A percentile compares a stretch with the other conserved stretches of the same genome.
Evolutionary conservation across 2,797 vertebrate species (phyloP).

Genomic region (Manis pentadactyla): DNA sequence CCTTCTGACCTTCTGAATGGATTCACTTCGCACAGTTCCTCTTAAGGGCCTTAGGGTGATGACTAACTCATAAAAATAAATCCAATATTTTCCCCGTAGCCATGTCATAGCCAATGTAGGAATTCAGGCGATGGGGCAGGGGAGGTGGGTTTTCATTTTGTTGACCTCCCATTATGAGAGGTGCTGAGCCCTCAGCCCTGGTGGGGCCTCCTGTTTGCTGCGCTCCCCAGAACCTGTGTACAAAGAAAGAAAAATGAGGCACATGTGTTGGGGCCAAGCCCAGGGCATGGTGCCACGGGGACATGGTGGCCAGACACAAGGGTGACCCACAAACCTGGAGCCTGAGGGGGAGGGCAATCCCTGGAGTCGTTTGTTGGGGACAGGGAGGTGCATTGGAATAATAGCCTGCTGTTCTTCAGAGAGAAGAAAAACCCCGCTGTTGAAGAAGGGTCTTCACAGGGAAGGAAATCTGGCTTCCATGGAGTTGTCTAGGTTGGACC

Average conservation of each 20-base stretch:
- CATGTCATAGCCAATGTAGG: conserved; percentile 87
- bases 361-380: neutral
- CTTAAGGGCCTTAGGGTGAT: conserved; percentile 89
- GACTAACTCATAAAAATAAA: conserved; percentile 90
- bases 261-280: neutral
- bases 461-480: neutral
- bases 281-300: neutral
- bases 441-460: neutral
- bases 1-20: conserved; percentile 88
- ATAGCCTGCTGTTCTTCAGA: neutral
- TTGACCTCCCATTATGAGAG: conserved; percentile 87
- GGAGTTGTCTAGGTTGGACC: neutral
- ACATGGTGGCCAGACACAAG: neutral
- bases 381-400: rapidly evolving
- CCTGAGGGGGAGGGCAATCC: no score
- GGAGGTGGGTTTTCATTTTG: conserved; percentile 86
- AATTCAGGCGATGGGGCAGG: conserved; percentile 85
- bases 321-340: no score
- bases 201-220: conserved; percentile 63
- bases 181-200: conserved; percentile 74
- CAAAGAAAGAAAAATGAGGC: conserved; percentile 40
- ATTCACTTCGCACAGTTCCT: conserved; percentile 86
- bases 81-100: conserved; percentile 90
- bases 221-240: conserved; percentile 19
- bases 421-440: neutral